A percentile compares a stretch with the other conserved stretches of the same genome.
Evolutionary conservation across 1,140 invertebrate genomes (phyloP).

Genomic region (Sycophila sp.): DNA sequence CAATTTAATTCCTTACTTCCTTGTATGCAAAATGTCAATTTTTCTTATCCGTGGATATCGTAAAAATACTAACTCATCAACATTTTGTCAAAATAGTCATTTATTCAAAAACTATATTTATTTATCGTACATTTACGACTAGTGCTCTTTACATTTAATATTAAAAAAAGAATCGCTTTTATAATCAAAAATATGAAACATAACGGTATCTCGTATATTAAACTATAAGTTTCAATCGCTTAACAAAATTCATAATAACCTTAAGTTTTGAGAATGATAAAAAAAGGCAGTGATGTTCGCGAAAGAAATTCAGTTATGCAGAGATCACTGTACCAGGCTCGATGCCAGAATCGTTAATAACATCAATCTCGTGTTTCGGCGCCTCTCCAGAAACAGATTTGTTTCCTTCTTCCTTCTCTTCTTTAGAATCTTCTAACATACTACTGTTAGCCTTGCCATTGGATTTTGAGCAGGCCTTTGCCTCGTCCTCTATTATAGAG

Average conservation of each 20-base stretch:
- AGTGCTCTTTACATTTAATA: conserved; percentile 20
- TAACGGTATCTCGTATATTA: conserved; percentile 20
- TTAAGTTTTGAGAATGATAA: conserved; percentile 25
- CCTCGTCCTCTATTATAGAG: conserved; percentile 21
- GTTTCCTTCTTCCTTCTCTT: conserved; percentile 14
- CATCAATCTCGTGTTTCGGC: conserved; percentile 22
- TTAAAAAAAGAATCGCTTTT: conserved; percentile 30
- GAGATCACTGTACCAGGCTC: conserved; percentile 23
- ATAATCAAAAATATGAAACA: conserved; percentile 31
- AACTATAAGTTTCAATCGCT: conserved; percentile 21
- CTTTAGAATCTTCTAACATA: conserved; percentile 25
- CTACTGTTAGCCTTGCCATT: conserved; percentile 10
- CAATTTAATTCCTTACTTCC: conserved; percentile 1
- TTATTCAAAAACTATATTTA: conserved; percentile 41
- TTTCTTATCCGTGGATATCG: conserved; percentile 32
- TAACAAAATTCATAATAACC: conserved; percentile 30
- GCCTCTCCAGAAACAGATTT: conserved; percentile 17
- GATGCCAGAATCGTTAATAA: conserved; percentile 38
- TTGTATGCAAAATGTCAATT: conserved; percentile 11
- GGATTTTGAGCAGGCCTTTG: not conserved
- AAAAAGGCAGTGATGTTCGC: conserved; percentile 9
- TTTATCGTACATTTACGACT: conserved; percentile 38
- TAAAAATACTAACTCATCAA: conserved; percentile 3
- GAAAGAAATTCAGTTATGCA: conserved; percentile 26
- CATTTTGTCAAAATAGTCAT: conserved; percentile 39